phyloP scores from a whole-genome alignment of 2,888 invertebrate species.

The Tetragnatha montana region DNA sequence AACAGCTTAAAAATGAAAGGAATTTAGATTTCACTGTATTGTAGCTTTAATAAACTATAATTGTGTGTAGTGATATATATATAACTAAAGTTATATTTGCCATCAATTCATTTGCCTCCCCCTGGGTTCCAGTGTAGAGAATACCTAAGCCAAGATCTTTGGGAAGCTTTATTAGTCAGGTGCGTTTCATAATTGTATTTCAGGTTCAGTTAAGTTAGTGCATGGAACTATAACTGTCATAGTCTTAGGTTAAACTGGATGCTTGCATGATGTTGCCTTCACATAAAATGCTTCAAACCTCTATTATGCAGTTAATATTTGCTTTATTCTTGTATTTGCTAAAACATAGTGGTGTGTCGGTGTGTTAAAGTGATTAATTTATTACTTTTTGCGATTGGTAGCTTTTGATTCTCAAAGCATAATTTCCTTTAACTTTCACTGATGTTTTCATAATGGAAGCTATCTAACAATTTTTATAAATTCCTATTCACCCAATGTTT shows the following conservation, averaged over 20 bases:
- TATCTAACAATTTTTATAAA: too few relatives aligned
- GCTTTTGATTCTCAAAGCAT: too few relatives aligned
- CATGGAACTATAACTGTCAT: conserved; percentile 59
- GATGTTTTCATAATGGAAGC: too few relatives aligned
- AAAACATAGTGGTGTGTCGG: too few relatives aligned
- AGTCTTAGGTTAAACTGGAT: conserved; percentile 67
- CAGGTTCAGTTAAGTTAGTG: conserved; percentile 68
- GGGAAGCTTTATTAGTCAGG: conserved; percentile 68
- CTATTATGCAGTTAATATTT: conserved; percentile 30
- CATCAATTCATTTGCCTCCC: conserved; percentile 67
- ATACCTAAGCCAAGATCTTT: conserved; percentile 65
- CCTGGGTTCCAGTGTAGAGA: conserved; percentile 70
- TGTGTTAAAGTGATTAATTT: too few relatives aligned
- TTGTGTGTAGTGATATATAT: conserved; percentile 13
- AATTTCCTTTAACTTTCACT: too few relatives aligned
- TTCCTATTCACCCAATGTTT: too few relatives aligned
- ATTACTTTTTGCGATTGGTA: too few relatives aligned
- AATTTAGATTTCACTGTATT: background rate
- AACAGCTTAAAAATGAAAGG: too few relatives aligned
- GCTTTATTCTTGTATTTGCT: conserved; percentile 30
- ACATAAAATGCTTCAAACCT: conserved; percentile 45
- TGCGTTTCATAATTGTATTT: conserved; percentile 61
- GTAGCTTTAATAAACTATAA: background rate
- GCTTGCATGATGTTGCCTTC: conserved; percentile 62
- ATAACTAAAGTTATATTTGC: conserved; percentile 45